Evolutionary conservation across 2,113 vertebrate species (phyloP), one percentile per base, ranked within the genome.

Genomic region (Atractosteus spatula): DNA sequence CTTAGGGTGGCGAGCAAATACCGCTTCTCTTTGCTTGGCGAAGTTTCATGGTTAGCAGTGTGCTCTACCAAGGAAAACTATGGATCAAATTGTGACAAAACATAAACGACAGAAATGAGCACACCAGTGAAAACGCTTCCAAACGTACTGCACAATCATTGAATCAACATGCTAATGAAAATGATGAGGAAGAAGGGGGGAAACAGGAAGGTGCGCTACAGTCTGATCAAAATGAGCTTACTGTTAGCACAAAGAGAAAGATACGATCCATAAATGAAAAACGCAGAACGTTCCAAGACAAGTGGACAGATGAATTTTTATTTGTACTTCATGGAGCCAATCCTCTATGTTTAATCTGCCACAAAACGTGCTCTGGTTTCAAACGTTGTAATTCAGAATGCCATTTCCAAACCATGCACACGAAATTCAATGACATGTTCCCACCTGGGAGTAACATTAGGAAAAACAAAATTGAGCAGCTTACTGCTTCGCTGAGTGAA

Each of bases 331-430:
- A 3, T 14, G 59, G 59, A 10, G 59, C 59, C 59, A 62, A 62
- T 62, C 59, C 69, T 14, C 56, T 70, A 14, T 62, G 6, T 62
- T 61, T 70, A 62, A 70, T 59, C 7, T 70, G 41, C 41, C 3
- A 62, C 17, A 43, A 70, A 42, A 61, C 29, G 7, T 61, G 41
- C 56, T 13, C 56, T 62, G 59, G 41, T 61, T 70, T 70, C 4
- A 70, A 70, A 61, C 10, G 11, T n/a, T 12, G 56, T 57, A 62
- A 62, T 62, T 62, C 2, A 62, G 59, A 70, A 61, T 3, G 3
- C 4, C 41, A 70, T 70, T 62, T 45, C 41, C 17, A 61, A 42
- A 62, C 42, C 12, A 70, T 56, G n/a, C 43, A 14, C 3, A 14
- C 59, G 17, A 3, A 62, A 70, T 70, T 57, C 41, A 61, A 62